These are phyloP conservation scores for Etia nguti DNA, from an alignment of 2,113 vertebrate genomes.

Conservation along the genomic window DNA sequence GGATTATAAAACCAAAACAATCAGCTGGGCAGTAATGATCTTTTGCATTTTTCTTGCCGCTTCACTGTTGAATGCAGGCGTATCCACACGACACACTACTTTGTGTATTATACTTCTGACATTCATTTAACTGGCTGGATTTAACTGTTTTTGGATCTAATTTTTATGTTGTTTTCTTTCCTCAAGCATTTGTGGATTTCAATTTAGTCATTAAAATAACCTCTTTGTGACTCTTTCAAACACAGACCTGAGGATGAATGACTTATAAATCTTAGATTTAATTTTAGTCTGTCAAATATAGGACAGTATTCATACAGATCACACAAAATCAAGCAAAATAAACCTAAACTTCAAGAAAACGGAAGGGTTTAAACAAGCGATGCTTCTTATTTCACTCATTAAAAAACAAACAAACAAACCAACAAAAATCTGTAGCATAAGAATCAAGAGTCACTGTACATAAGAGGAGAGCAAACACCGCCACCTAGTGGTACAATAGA, in stretches of 20 bases:
- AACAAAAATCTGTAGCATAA: background rate
- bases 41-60: too few species aligned
- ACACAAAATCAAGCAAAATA: background rate
- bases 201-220: background rate
- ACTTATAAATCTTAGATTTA: background rate
- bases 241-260: background rate
- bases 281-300: background rate
- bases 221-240: background rate
- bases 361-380: accelerated
- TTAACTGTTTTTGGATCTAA: background rate
- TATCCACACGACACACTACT: background rate
- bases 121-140: background rate
- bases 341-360: accelerated
- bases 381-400: background rate
- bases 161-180: background rate
- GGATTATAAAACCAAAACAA: background rate
- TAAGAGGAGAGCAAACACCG: background rate
- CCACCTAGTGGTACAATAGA: slow-evolving; percentile 18
- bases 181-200: background rate
- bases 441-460: background rate
- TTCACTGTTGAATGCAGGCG: background rate
- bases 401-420: background rate
- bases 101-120: background rate
- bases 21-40: background rate
- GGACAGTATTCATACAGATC: accelerated